Conservation (phyloP, 2,888 invertebrate genomes). For the Latrodectus elegans region DNA sequence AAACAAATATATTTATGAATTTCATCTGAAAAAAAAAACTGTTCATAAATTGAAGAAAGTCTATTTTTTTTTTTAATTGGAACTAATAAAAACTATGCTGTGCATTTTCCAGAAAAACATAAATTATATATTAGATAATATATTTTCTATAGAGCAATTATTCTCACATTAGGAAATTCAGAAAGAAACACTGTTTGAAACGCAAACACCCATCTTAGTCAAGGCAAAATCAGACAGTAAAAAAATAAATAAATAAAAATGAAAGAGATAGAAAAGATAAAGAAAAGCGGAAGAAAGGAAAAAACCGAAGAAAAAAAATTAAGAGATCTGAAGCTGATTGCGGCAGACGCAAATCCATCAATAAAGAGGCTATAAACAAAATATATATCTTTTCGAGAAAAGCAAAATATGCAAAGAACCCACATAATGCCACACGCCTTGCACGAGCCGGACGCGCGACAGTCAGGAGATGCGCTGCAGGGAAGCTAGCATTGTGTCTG, state of each 20-base stretch:
- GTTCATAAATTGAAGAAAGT: no score
- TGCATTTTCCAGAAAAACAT: no score
- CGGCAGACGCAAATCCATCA: constrained; percentile 48
- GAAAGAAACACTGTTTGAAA: no score
- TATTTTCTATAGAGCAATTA: no score
- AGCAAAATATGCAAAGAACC: constrained; percentile 63
- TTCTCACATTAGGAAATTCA: no score
- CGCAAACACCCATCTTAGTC: no score
- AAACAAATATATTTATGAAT: no score
- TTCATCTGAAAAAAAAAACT: no score
- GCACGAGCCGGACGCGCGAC: constrained; percentile 66
- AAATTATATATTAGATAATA: no score
- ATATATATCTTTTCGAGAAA: constrained; percentile 28
- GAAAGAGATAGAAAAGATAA: not conserved
- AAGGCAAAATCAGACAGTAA: not conserved
- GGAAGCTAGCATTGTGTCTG: constrained; percentile 12
- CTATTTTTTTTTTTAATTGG: no score
- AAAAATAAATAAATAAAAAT: not conserved
- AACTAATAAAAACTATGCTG: no score
- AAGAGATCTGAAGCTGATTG: constrained; percentile 24
- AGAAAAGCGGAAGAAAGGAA: constrained; percentile 6
- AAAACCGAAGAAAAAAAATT: constrained; percentile 11
- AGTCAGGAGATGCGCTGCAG: constrained; percentile 29
- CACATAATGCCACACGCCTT: constrained; percentile 64
- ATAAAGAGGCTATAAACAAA: constrained; percentile 60